Percentiles rank a stretch among this genome's conserved stretches.
These are phyloP conservation scores for Drosophila malerkotliana DNA, from an alignment of 1,140 invertebrate species.

Conservation along the genomic window DNA sequence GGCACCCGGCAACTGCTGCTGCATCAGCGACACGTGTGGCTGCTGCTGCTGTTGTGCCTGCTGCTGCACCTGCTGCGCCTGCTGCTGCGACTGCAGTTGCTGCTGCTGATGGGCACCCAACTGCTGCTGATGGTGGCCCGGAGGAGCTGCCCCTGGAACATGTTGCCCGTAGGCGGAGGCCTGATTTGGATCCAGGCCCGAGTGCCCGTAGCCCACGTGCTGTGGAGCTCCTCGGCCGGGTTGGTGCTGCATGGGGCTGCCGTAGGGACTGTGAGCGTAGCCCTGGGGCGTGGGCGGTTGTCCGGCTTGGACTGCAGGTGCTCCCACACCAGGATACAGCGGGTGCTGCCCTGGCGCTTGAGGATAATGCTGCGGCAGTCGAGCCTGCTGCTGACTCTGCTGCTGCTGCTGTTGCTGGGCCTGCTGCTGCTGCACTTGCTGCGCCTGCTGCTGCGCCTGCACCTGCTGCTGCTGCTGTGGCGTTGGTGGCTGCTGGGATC, in stretches of 20 bases:
- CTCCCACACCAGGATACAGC: slow-evolving; percentile 84
- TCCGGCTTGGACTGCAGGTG: slow-evolving; percentile 73
- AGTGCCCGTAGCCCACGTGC: slow-evolving; percentile 79
- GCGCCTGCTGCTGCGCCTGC: slow-evolving; percentile 83
- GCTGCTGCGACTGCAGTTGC: slow-evolving; percentile 81
- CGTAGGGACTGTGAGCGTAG: slow-evolving; percentile 85
- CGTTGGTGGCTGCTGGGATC: slow-evolving; percentile 74
- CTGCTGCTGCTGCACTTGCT: slow-evolving; percentile 84
- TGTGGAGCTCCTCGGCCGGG: slow-evolving; percentile 70
- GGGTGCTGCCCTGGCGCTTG: slow-evolving; percentile 81
- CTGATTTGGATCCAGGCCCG: slow-evolving; percentile 67
- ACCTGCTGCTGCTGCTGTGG: slow-evolving; percentile 84
- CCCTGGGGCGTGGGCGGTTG: slow-evolving; percentile 77
- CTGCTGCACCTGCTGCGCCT: slow-evolving; percentile 64
- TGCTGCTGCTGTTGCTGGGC: slow-evolving; percentile 83
- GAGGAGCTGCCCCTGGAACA: slow-evolving; percentile 71
- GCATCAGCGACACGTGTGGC: slow-evolving; percentile 72
- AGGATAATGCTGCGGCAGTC: slow-evolving; percentile 85
- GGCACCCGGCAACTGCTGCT: slow-evolving; percentile 70
- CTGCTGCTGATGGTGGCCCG: slow-evolving; percentile 77
- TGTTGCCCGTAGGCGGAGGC: slow-evolving; percentile 78
- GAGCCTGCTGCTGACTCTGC: slow-evolving; percentile 84
- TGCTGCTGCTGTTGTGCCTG: slow-evolving; percentile 65
- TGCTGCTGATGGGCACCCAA: slow-evolving; percentile 70
- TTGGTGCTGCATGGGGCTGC: slow-evolving; percentile 85